phyloP scores from a whole-genome alignment of 2,797 vertebrate genomes.

The Aplochiton taeniatus region DNA sequence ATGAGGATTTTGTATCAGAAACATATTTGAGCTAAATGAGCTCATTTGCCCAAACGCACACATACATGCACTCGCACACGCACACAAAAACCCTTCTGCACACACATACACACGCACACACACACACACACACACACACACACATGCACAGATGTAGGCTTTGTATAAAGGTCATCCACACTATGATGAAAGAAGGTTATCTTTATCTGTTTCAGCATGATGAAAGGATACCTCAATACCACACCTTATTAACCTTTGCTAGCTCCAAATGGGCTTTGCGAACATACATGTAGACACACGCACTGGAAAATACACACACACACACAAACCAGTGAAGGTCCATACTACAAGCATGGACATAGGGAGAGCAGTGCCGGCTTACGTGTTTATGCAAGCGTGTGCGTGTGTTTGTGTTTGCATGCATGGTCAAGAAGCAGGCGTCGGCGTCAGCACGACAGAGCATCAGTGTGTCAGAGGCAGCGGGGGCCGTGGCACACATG shows the following conservation, averaged over 20 bases:
- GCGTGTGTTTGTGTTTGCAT: neutral
- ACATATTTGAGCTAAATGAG: too few relatives aligned
- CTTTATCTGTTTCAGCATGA: conserved; percentile 42
- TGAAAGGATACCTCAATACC: conserved; percentile 29
- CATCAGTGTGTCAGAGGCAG: conserved; percentile 76
- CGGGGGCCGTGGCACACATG: conserved; percentile 75
- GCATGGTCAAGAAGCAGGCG: conserved; percentile 31
- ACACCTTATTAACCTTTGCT: conserved; percentile 46
- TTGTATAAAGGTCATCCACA: conserved; percentile 55
- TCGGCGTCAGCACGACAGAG: conserved; percentile 67
- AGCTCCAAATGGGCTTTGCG: conserved; percentile 21
- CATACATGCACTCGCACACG: conserved; percentile 20
- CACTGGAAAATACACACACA: conserved; percentile 4
- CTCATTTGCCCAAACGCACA: conserved; percentile 12
- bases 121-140: neutral
- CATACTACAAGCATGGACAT: conserved; percentile 7
- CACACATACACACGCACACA: neutral
- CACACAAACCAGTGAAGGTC: conserved; percentile 4
- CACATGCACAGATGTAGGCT: conserved; percentile 29
- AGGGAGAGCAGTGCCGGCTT: conserved; percentile 10
- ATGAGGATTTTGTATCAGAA: too few relatives aligned
- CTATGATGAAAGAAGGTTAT: conserved; percentile 42
- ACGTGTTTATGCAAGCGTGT: neutral
- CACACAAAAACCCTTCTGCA: conserved; percentile 19
- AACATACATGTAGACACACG: neutral